These are phyloP conservation scores for Dorcus parallelipipedus DNA, from an alignment of 2,888 invertebrate species.

Conservation along the genomic window DNA sequence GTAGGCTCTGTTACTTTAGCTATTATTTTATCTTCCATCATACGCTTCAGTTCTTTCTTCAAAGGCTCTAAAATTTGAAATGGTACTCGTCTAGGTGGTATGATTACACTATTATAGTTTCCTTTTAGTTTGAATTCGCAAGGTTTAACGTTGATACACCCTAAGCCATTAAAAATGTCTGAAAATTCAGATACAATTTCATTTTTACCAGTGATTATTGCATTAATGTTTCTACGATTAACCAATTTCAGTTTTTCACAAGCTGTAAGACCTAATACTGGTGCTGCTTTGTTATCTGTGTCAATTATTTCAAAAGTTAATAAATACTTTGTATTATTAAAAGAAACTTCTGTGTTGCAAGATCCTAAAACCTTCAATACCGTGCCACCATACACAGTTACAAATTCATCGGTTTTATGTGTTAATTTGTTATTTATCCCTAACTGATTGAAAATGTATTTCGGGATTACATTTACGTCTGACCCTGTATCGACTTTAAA, in stretches of 20 bases:
- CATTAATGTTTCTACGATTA: too few relatives aligned
- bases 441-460: constrained; percentile 13
- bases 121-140: constrained; percentile 5
- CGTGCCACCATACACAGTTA: constrained; percentile 2
- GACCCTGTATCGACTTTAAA: constrained; percentile 23
- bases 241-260: too few relatives aligned
- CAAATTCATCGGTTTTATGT: background rate
- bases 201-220: too few relatives aligned
- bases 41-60: too few relatives aligned
- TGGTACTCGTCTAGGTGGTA: constrained; percentile 9
- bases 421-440: constrained; percentile 5
- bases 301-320: constrained; percentile 4
- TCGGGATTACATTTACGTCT: constrained; percentile 14
- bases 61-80: constrained; percentile 8
- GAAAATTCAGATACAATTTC: constrained; percentile 10
- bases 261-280: background rate
- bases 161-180: constrained; percentile 23
- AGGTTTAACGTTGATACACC: constrained; percentile 20
- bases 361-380: background rate
- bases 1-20: constrained; percentile 19
- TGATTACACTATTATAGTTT: background rate
- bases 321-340: background rate
- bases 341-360: background rate
- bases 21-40: constrained; percentile 20
- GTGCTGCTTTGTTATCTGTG: background rate